Evolutionary conservation across 2,113 vertebrate species (phyloP), one percentile per base, ranked within the genome.

Genomic region (Tachycineta bicolor): DNA sequence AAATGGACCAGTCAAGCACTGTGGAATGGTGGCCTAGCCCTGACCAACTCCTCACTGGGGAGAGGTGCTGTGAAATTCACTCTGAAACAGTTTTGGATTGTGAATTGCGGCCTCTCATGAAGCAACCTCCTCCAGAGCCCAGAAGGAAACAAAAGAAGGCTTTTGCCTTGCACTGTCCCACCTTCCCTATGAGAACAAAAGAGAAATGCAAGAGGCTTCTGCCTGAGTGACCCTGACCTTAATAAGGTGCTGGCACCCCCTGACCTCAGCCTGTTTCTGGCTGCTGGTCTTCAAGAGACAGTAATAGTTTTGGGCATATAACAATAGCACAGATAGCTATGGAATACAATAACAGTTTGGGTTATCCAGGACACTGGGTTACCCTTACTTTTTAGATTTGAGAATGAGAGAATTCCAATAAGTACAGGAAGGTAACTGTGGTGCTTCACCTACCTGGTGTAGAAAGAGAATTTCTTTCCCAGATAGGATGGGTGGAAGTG

Each of bases 391-490:
- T 69, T 87, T 56, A 44, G n/a, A 65, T 79, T 81, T 76, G 47
- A 25, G 53, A 81, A 83, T 65, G 28, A 64, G 70, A 75, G 22
- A n/a, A 50, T 83, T 96, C 22, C 46, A 65, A 0, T 50, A 83
- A 82, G 24, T 24, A 5, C 34, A 50, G 50, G 53, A 80, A 60
- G 7, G 23, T 49, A 69, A 65, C 22, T 83, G 25, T 25, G 44
- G 46, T 70, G 28, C 21, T 94, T 94, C 34, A 64, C 24, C 26
- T 52, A 52, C 43, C 9, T 81, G 41, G 7, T 33, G 43, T 34
- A 88, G 43, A 84, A 93, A 78, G 31, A 77, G 2, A 78, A 65
- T 83, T 87, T 83, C 25, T 87, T 89, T 89, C 43, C 11, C 28
- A n/a, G 67, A 41, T 18, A 41, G 55, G 14, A 14, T 92, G 53